A percentile compares a stretch with the other conserved stretches of the same genome.
These are phyloP conservation scores for Melanargia galathea DNA, from an alignment of 2,888 invertebrate species.

Conservation along the genomic window DNA sequence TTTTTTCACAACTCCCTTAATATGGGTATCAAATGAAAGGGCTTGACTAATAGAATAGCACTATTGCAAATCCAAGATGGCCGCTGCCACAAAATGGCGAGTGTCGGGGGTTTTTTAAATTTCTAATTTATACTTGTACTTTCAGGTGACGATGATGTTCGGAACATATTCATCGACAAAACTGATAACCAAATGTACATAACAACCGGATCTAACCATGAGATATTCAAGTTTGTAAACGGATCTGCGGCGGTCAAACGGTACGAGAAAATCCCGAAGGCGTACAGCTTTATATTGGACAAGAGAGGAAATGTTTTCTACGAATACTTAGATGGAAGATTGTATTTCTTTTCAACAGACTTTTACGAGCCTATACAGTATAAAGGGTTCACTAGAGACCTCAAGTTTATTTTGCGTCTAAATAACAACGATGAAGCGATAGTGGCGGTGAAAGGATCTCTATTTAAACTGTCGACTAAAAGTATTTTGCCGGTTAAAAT, in stretches of 20 bases:
- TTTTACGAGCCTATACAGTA: slow-evolving; percentile 71
- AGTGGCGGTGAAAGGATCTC: slow-evolving; percentile 68
- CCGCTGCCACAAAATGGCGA: too few relatives aligned
- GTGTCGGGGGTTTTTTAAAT: too few relatives aligned
- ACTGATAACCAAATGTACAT: slow-evolving; percentile 70
- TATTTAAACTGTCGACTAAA: slow-evolving; percentile 62
- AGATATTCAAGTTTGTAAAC: slow-evolving; percentile 68
- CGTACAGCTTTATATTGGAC: slow-evolving; percentile 70
- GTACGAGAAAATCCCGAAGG: slow-evolving; percentile 69
- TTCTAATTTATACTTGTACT: not conserved
- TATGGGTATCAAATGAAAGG: too few relatives aligned
- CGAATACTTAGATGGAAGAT: slow-evolving; percentile 70
- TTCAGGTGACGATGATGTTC: slow-evolving; percentile 66
- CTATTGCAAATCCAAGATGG: too few relatives aligned
- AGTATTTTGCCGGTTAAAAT: slow-evolving; percentile 68
- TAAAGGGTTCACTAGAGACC: slow-evolving; percentile 71
- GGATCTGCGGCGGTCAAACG: slow-evolving; percentile 70
- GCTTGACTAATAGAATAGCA: too few relatives aligned
- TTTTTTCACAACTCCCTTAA: too few relatives aligned
- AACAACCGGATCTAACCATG: slow-evolving; percentile 65
- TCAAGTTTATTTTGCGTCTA: slow-evolving; percentile 67
- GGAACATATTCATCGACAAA: slow-evolving; percentile 71
- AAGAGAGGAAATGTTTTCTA: slow-evolving; percentile 68
- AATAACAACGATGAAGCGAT: slow-evolving; percentile 70
- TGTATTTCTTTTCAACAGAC: slow-evolving; percentile 69